A percentile compares a stretch with the other conserved stretches of the same genome.
Conservation (phyloP, 2,113 vertebrate genomes). For the Pluvialis apricaria region DNA sequence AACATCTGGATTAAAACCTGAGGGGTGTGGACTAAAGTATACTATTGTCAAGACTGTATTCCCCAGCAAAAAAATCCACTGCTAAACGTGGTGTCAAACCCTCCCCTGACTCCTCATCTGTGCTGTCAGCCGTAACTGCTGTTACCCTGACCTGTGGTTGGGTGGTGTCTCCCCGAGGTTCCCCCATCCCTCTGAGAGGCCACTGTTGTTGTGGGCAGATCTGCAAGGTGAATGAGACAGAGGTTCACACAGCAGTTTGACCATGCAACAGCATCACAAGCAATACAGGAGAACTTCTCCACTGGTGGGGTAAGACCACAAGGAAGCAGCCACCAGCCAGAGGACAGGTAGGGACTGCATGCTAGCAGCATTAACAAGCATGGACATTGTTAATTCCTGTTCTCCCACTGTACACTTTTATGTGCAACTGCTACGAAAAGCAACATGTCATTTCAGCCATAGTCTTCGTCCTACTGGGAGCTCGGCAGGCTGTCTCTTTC, state of each 20-base stretch:
- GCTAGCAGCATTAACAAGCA: not conserved
- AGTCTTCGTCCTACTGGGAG: fast-evolving
- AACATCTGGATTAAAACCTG: fast-evolving
- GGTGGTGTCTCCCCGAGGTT: fast-evolving
- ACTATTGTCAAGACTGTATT: not conserved
- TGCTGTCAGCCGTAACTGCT: fast-evolving
- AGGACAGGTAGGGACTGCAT: not conserved
- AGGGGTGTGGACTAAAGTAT: fast-evolving
- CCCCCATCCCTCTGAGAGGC: fast-evolving
- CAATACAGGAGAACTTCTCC: not conserved
- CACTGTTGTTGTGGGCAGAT: not conserved
- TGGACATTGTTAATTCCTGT: not conserved
- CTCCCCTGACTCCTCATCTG: fast-evolving
- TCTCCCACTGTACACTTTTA: not conserved
- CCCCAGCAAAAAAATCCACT: not conserved
- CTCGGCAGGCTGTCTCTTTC: not conserved
- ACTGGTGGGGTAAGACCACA: fast-evolving
- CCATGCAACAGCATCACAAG: no score
- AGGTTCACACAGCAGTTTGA: not conserved
- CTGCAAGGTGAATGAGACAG: not conserved
- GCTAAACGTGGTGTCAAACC: not conserved
- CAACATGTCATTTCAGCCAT: fast-evolving
- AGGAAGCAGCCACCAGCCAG: not conserved
- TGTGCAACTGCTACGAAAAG: fast-evolving
- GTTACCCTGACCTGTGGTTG: not conserved